Base-by-base conservation (phyloP, 1,140 invertebrate genomes). In the Scaptomyza montana region DNA sequence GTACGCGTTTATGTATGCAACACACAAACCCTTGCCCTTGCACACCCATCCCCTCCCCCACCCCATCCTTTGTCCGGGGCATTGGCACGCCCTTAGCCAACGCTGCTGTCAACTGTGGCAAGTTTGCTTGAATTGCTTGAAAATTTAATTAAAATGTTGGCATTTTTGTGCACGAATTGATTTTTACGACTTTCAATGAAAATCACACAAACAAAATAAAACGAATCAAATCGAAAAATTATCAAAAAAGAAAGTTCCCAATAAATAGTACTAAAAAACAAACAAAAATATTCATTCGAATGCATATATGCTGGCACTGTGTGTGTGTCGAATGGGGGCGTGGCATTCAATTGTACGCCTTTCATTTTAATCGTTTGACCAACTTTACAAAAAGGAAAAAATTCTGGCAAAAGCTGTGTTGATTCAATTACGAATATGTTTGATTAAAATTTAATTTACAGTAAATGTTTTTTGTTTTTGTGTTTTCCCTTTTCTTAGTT, bases 71-170 rank as follows among this genome's bases (percentile, higher is more conserved):
- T 2, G 5, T 16, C 16, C 16, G 1, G 0, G 16, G 16, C 10
- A 10, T 13, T 28, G 19, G 6, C n/a, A 36, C 12, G 13, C 54
- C 47, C 74, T 39, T 19, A 25, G 13, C 6, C 5, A 33, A 2
- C 54, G 21, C 69, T 62, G 25, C 39, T 77, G 71, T 73, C 84
- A 82, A 86, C 77, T 70, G 61, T 60, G 54, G 74, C 59, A 86
- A 84, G 50, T 89, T 72, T 59, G 71, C 57, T 72, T 74, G 62
- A 85, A 80, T 80, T 81, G 74, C 82, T 73, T 69, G 69, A 82
- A 87, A 84, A 89, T 89, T 79, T 89, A 87, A 89, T 87, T 87
- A 87, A 87, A 87, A 79, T 68, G 73, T 78, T 89, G 76, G 76
- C 62, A 82, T 78, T 87, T 78, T 67, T 66, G 70, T 75, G 61